Conservation (phyloP, 2,888 invertebrate genomes). For the Athalia rosae region DNA sequence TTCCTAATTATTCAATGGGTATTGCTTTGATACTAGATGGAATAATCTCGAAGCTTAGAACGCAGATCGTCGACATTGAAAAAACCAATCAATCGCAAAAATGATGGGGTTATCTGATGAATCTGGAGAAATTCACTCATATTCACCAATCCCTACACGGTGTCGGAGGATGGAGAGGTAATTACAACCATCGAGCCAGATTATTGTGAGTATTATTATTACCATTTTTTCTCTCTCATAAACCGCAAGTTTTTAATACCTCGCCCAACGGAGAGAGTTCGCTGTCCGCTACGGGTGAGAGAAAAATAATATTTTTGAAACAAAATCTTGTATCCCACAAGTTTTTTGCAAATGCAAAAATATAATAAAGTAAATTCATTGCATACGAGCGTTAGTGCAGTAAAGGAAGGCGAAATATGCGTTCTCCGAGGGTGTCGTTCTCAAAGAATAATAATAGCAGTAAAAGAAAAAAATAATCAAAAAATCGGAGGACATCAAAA, state of each 20-base stretch:
- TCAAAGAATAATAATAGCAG: not conserved
- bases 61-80: too few species aligned
- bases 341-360: not conserved
- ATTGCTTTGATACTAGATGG: too few species aligned
- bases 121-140: conserved; percentile 1
- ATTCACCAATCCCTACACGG: conserved; percentile 31
- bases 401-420: conserved; percentile 5
- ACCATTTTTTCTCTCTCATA: conserved; percentile 59
- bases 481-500: conserved; percentile 43
- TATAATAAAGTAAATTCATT: conserved; percentile 5
- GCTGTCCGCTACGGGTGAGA: conserved; percentile 42
- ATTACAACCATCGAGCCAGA: conserved; percentile 58
- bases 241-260: conserved; percentile 60
- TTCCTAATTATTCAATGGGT: too few species aligned
- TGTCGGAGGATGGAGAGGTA: conserved; percentile 51
- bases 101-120: too few species aligned
- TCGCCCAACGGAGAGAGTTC: conserved; percentile 43
- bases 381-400: not conserved
- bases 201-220: conserved; percentile 24
- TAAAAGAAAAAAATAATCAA: not conserved
- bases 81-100: too few species aligned
- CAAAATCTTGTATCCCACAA: not conserved
- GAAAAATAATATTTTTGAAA: not conserved
- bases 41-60: too few species aligned
- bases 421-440: not conserved